Evolutionary conservation across 1,140 invertebrate species (phyloP), one percentile per base, ranked within the genome.

Genomic region (Drosophila navojoa): DNA sequence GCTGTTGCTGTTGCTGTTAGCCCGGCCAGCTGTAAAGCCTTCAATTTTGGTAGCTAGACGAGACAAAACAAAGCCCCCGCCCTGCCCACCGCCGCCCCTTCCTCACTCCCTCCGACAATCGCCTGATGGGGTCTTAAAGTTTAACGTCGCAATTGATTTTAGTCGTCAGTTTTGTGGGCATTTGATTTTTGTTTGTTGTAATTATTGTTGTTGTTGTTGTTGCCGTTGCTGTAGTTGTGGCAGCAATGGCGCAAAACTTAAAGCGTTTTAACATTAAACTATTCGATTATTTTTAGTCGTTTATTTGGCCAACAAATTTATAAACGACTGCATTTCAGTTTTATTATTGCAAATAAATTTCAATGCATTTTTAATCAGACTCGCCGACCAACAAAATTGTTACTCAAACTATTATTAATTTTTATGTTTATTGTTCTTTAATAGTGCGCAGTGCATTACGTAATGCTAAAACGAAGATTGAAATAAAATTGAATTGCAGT

Each of bases 61-160:
- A 59, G 60, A 22, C 59, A 50, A 60, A 73, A 63, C 71, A 69
- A 55, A 64, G 50, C 66, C 27, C 22, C 35, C 19, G 16, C 60
- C 72, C 60, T 44, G n/a, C 67, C 58, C 9, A 52, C 5, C 16
- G n/a, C 13, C 40, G 0, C 32, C 42, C 19, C 19, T 22, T 0
- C 19, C 19, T 22, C 19, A 1, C 19, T 1, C 19, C 19, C 29
- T 0, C 9, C 32, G 5, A 9, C 53, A 35, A 16, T 32, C 38
- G 27, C 57, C 44, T 71, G 60, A 66, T 68, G 78, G 75, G 66
- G 79, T 61, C 77, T 87, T 79, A 81, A 87, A 87, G 82, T 78
- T 87, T 89, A 87, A 74, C 70, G 72, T 82, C 76, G 79, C 84
- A 87, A 87, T 87, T 87, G 84, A 87, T 87, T 87, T 87, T 89